These are phyloP conservation scores for Hypolimnas misippus DNA, from an alignment of 2,888 invertebrate genomes.

Conservation along the genomic window DNA sequence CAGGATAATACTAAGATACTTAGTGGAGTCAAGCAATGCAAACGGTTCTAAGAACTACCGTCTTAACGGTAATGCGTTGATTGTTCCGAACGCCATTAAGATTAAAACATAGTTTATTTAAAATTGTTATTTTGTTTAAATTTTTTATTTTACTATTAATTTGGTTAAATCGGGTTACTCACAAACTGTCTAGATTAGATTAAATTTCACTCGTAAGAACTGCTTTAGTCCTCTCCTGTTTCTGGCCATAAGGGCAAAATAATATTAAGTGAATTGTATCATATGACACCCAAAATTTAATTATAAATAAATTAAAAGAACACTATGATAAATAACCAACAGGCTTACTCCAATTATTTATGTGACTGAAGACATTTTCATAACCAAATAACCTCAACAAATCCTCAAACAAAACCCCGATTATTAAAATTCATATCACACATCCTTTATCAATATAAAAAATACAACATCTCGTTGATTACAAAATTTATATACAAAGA, in stretches of 20 bases:
- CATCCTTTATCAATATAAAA: neutral
- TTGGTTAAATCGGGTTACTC: no score
- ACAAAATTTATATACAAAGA: conserved; percentile 25
- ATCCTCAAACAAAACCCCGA: no score
- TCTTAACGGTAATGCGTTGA: conserved; percentile 62
- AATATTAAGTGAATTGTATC: no score
- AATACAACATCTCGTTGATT: conserved; percentile 10
- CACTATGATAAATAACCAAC: no score
- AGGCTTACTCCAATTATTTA: no score
- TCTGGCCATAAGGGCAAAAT: no score
- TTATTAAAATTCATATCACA: no score
- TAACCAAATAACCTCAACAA: neutral
- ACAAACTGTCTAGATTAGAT: no score
- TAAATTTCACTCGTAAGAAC: no score
- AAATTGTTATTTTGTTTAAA: conserved; percentile 48
- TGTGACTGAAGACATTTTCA: conserved; percentile 1
- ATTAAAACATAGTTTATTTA: conserved; percentile 70
- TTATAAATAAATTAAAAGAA: no score
- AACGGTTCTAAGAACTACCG: conserved; percentile 59
- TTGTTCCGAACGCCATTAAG: conserved; percentile 50
- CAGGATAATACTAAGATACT: conserved; percentile 54
- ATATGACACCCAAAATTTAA: no score
- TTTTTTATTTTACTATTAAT: conserved; percentile 12
- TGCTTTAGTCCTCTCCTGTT: no score
- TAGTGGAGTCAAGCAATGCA: conserved; percentile 50